Evolutionary conservation across 1,140 invertebrate genomes (phyloP), one percentile per base, ranked within the genome.

Genomic region (Wasmannia auropunctata): DNA sequence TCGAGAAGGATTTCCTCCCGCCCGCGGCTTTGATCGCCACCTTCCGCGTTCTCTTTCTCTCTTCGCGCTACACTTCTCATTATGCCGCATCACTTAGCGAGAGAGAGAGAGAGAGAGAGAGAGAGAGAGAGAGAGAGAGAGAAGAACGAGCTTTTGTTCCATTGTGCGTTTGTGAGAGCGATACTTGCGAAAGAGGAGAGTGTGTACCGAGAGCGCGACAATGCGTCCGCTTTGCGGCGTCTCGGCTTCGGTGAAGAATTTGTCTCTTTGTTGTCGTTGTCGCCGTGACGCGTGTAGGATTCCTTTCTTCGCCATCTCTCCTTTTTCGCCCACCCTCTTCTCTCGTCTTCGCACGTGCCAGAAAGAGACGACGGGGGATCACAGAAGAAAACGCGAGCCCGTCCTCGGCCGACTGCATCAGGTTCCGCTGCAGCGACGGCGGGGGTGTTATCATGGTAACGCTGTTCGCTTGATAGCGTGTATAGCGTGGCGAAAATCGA

Each of bases 361-460:
- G 77, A 72, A 77, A 84, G 74, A 72, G 37, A 1, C 37, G 69
- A 14, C 37, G n/a, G 19, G 40, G 28, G 56, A 76, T 43, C 37
- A 49, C 80, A 43, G 56, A 87, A 88, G 63, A 56, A 75, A 11
- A 8, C 8, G 69, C 67, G 37, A 85, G 51, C 62, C 43, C n/a
- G n/a, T n/a, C 25, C 60, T 11, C 37, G 37, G 31, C 16, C 28
- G 25, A 76, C 25, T 80, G 77, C 70, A 89, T 37, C 58, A 40
- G 28, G 25, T 16, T 7, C 40, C 70, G 75, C 25, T 65, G 87
- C 60, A 37, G 40, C 49, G 22, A 51, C 28, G 34, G 54, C 62
- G 80, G 88, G 90, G 92, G 93, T 87, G 94, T 94, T 95, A 94
- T 94, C 93, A 94, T 94, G 94, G 94, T 94, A 94, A 95, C 94